Evolutionary conservation across 1,140 invertebrate genomes (phyloP), one percentile per base, ranked within the genome.

Genomic region (Coelopa frigida): DNA sequence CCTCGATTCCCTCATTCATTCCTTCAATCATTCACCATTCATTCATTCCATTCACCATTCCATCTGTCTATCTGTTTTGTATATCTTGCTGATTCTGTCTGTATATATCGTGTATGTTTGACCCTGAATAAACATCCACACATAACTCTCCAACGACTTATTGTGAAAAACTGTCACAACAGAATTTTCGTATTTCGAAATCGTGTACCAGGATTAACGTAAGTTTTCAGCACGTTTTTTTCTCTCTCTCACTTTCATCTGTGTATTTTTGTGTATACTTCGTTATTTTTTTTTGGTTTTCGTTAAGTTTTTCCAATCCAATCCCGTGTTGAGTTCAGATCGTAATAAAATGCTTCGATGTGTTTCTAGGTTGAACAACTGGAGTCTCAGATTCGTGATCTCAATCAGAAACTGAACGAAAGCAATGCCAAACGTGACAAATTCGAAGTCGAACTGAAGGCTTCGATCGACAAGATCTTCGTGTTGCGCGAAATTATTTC

Each of bases 401-500:
- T 82, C 59, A 78, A 77, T 21, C 71, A 73, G 43, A 68, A 79
- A 41, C 72, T 86, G 23, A 60, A 65, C 1, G 78, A 82, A 12
- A 60, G 77, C 2, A 78, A 82, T 51, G 57, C 71, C 0, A 77
- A 75, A 33, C 79, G 78, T 51, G 69, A 74, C 1, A 74, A 77
- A 35, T 56, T 77, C 0, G 81, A 87, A 56, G 68, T 68, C 0
- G 84, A 88, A 49, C 63, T 83, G 0, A 82, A 84, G 61, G 76
- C 77, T 3, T 78, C 82, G 0, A 72, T 82, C 12, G 82, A 85
- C 8, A 87, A 89, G 61, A 79, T 87, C 15, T 72, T 73, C 46
- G 72, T 83, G 6, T 67, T 88, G 4, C 72, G 85, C 24, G 83
- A 90, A 27, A 83, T 89, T 37, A 86, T 92, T 32, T 64, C 72